phyloP scores from a whole-genome alignment of 2,797 vertebrate species.

The Hemitrygon akajei region DNA sequence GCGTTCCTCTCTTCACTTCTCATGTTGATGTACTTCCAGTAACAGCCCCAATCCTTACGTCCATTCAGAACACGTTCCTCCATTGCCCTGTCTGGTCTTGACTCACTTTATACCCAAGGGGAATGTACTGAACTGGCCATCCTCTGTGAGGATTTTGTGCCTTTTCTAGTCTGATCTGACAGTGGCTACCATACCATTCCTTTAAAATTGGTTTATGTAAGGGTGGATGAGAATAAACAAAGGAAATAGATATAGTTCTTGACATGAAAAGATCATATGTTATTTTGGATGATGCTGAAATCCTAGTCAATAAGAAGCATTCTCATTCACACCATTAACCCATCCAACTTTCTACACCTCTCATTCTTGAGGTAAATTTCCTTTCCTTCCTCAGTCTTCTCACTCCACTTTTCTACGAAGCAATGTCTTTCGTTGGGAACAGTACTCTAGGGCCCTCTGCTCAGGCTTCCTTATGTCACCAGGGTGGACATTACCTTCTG shows the following conservation, averaged over 20 bases:
- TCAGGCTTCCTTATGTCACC: background rate
- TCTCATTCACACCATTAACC: background rate
- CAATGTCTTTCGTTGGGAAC: background rate
- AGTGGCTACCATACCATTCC: background rate
- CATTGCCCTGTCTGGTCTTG: background rate
- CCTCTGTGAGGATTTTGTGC: background rate
- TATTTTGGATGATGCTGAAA: background rate
- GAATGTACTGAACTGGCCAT: background rate
- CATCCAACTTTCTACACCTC: background rate
- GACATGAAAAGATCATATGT: background rate
- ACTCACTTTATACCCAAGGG: background rate
- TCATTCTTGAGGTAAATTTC: background rate
- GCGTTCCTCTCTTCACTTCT: background rate
- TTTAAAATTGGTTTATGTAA: slow-evolving; percentile 5
- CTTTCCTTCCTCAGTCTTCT: background rate
- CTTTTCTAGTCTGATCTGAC: background rate
- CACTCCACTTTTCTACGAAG: background rate
- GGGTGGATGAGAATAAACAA: background rate
- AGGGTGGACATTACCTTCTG: background rate
- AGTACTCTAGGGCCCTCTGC: too few relatives aligned
- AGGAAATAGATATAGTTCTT: background rate
- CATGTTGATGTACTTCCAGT: background rate
- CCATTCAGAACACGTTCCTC: too few relatives aligned
- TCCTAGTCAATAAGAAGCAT: background rate
- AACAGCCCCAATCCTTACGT: background rate